Evolutionary conservation across 2,113 vertebrate species (phyloP).

Genomic region (Tachuris rubrigastra): DNA sequence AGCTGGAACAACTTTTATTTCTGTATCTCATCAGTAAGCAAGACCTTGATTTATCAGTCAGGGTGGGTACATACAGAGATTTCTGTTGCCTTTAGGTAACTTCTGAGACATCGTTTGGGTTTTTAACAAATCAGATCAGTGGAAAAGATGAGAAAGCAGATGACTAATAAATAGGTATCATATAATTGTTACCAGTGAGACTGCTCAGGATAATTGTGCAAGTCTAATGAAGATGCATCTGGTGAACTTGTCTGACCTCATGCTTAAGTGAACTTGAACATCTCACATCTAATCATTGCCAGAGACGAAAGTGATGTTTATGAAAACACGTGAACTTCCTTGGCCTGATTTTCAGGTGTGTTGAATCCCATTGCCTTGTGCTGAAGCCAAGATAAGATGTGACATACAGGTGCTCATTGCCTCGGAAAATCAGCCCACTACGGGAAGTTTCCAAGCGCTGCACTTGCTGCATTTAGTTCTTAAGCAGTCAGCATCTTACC

Average conservation of each 20-base stretch:
- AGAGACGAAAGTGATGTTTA: neutral
- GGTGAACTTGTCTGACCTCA: neutral
- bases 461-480: constrained; percentile 31
- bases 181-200: neutral
- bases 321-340: neutral
- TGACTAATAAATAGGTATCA: neutral
- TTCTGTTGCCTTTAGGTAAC: neutral
- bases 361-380: neutral
- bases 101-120: neutral
- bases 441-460: neutral
- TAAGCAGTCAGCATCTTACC: constrained; percentile 45
- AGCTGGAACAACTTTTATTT: neutral
- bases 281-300: neutral
- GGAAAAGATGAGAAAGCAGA: neutral
- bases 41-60: neutral
- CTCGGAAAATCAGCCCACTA: constrained; percentile 47
- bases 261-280: neutral
- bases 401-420: constrained; percentile 29
- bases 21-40: neutral
- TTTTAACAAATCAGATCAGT: neutral
- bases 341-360: constrained; percentile 16
- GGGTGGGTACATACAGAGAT: neutral
- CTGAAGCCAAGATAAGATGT: neutral
- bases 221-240: neutral
- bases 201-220: neutral